These are phyloP conservation scores for Cataglyphis hispanica DNA, from an alignment of 1,140 invertebrate genomes.

Conservation along the genomic window DNA sequence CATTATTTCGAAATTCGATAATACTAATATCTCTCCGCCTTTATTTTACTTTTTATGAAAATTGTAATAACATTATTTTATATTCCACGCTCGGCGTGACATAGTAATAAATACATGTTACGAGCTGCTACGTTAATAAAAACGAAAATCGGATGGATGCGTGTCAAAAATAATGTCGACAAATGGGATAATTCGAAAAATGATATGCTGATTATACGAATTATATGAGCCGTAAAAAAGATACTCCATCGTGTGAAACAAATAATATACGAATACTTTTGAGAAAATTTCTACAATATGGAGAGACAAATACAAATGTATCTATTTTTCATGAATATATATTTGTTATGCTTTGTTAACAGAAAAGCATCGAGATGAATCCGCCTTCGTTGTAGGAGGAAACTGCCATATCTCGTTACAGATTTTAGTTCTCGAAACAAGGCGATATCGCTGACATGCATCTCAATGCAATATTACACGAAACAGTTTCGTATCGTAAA, in stretches of 20 bases:
- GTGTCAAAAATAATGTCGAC: conserved; percentile 29
- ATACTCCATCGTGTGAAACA: not conserved
- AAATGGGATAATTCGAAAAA: conserved; percentile 13
- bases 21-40: not conserved
- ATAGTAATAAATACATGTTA: not conserved
- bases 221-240: conserved; percentile 45
- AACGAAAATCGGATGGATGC: not conserved
- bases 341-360: conserved; percentile 43
- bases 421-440: conserved; percentile 58
- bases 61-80: not conserved
- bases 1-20: not conserved
- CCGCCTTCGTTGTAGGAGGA: not conserved
- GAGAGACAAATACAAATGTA: not conserved
- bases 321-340: conserved; percentile 22
- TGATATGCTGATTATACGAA: not conserved
- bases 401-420: conserved; percentile 27
- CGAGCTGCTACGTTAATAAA: not conserved
- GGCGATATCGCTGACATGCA: conserved; percentile 36
- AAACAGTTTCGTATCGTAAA: conserved; percentile 20
- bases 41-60: conserved; percentile 7
- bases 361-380: conserved; percentile 24
- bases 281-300: not conserved
- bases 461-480: conserved; percentile 40
- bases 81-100: not conserved
- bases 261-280: not conserved